These are phyloP conservation scores for Squalus acanthias DNA, from an alignment of 2,797 vertebrate species.

Conservation along the genomic window DNA sequence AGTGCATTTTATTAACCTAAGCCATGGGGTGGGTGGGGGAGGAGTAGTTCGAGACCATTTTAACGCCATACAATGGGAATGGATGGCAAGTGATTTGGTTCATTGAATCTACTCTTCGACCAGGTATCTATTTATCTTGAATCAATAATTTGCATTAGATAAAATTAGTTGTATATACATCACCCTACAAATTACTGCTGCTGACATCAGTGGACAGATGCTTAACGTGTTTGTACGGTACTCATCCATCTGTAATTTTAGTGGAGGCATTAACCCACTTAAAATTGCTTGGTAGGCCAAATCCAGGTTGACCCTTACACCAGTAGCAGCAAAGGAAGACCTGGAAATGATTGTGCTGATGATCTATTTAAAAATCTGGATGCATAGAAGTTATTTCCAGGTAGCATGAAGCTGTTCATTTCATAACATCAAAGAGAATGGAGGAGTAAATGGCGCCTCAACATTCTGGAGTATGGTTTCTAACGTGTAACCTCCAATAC, in stretches of 20 bases:
- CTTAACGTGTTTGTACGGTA: neutral
- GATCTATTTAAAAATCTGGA: too few species aligned
- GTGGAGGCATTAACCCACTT: neutral
- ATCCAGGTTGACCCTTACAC: too few species aligned
- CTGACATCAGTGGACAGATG: neutral
- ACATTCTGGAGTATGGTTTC: too few species aligned
- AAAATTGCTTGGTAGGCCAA: neutral
- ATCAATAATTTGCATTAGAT: too few species aligned
- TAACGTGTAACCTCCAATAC: too few species aligned
- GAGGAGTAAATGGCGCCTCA: too few species aligned
- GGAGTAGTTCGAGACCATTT: neutral
- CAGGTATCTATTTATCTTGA: neutral
- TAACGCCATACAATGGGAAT: neutral
- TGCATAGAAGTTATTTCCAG: too few species aligned
- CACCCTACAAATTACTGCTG: neutral
- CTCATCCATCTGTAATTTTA: neutral
- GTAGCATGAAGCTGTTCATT: too few species aligned
- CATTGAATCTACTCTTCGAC: neutral
- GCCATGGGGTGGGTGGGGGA: neutral
- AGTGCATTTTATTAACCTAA: too few species aligned
- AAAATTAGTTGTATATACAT: neutral
- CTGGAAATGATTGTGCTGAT: too few species aligned
- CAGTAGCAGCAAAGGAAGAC: too few species aligned
- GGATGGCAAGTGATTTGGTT: neutral
- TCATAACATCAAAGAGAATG: too few species aligned